These are phyloP conservation scores for Myotis brandtii DNA, from an alignment of 2,113 vertebrate genomes.

Conservation along the genomic window DNA sequence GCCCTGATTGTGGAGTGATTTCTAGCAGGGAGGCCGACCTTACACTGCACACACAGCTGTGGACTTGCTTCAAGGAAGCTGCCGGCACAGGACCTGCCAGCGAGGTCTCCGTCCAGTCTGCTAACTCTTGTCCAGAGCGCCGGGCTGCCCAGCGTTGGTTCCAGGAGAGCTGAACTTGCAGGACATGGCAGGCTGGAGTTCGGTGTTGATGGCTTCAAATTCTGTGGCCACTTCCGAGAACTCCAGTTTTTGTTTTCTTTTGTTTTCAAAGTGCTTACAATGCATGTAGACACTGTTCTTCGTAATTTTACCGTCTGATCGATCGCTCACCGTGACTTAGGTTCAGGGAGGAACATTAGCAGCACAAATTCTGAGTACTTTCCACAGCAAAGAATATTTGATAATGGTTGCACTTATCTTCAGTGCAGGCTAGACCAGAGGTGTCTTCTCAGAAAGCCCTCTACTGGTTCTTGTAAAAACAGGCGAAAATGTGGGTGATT, in stretches of 20 bases:
- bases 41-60: conserved; percentile 46
- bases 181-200: conserved; percentile 74
- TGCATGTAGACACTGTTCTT: conserved; percentile 84
- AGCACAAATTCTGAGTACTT: conserved; percentile 79
- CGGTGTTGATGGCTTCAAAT: conserved; percentile 65
- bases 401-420: conserved; percentile 98
- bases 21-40: conserved; percentile 39
- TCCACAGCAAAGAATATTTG: conserved; percentile 87
- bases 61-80: conserved; percentile 70
- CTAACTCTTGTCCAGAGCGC: conserved; percentile 62
- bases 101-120: conserved; percentile 54
- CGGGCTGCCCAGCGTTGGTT: conserved; percentile 46
- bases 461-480: conserved; percentile 64
- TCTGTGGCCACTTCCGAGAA: conserved; percentile 80
- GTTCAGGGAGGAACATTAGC: conserved; percentile 76
- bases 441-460: conserved; percentile 60
- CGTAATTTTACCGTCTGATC: conserved; percentile 72
- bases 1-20: conserved; percentile 95
- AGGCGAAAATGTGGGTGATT: conserved; percentile 5
- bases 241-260: conserved; percentile 66
- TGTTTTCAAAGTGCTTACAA: conserved; percentile 76
- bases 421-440: conserved; percentile 79
- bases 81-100: neutral
- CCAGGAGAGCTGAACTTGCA: conserved; percentile 73
- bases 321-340: conserved; percentile 80